Base-by-base conservation (phyloP, 2,797 vertebrate genomes). In the Ctenopoma multispine region DNA sequence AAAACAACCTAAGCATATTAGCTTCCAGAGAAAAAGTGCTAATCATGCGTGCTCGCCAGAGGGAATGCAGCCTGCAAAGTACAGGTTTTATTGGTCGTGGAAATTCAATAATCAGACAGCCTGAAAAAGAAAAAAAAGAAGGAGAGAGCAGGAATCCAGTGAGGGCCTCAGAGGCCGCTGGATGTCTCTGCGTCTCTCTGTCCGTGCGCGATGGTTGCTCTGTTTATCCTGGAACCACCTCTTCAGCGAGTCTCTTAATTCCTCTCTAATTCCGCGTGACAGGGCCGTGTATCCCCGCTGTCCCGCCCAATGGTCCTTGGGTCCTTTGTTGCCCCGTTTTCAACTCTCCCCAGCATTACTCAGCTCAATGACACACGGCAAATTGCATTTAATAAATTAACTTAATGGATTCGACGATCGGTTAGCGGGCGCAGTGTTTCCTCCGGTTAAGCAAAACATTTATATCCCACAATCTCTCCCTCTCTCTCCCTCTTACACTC, bases 381-480 rank as follows among this genome's bases (percentile, higher is more conserved):
- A 97, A 96, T 94, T 95, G 95, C 94, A 89, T 95, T 97, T 97
- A 97, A 97, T 97, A 97, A 97, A 97, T 96, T 94, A 96, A 93
- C 92, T 93, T 97, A 97, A 97, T 97, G 95, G 96, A 96, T 96
- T 95, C 95, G 83, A 93, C 95, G 95, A 96, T 95, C 96, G 94
- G 95, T 95, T 95, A 95, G 95, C 93, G 94, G 95, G 94, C 81
- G 15, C 92, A 76, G 92, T 95, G 96, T 92, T 97, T 97, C 96
- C 96, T 97, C 93, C 31, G 46, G 92, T 97, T 97, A 97, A 91
- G 93, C 90, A 95, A 95, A 96, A 95, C 96, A 97, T 97, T 96
- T 96, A 95, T 96, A 96, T 95, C 95, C 93, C 63, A 81, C 87
- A 85, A 82, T 49, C 79, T 59, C 66, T 58, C 75, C 41, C 77